A percentile compares a stretch with the other conserved stretches of the same genome.
These are phyloP conservation scores for Thinocorus orbignyianus DNA, from an alignment of 2,113 vertebrate species.

Conservation along the genomic window DNA sequence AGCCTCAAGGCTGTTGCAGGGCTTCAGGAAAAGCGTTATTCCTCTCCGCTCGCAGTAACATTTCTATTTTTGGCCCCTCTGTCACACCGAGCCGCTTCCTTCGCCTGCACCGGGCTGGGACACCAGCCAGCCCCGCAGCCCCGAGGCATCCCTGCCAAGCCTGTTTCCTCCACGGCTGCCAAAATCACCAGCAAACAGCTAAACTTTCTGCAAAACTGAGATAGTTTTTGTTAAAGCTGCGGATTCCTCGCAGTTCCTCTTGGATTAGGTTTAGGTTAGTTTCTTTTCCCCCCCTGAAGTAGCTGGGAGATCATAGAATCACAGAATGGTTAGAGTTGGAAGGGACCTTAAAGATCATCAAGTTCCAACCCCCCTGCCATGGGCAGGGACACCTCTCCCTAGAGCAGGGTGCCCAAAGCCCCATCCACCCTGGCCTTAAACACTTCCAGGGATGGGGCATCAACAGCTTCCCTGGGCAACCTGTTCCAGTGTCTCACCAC, in stretches of 20 bases:
- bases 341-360: too few species aligned
- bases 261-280: too few species aligned
- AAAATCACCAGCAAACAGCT: accelerated
- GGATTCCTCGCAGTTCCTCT: not conserved
- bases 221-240: not conserved
- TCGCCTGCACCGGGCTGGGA: not conserved
- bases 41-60: not conserved
- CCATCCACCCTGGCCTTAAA: too few species aligned
- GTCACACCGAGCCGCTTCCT: not conserved
- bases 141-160: not conserved
- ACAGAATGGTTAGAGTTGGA: too few species aligned
- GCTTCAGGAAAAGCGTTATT: not conserved
- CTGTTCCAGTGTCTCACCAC: too few species aligned
- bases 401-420: too few species aligned
- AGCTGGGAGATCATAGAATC: not conserved
- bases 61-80: not conserved
- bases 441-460: too few species aligned
- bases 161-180: accelerated
- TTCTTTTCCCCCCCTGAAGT: not conserved
- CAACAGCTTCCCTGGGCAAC: too few species aligned
- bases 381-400: too few species aligned
- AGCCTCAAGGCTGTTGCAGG: not conserved
- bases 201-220: accelerated
- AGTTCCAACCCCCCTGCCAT: too few species aligned
- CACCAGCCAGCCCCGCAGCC: not conserved